These are phyloP conservation scores for Camelus dromedarius DNA, from an alignment of 2,113 vertebrate genomes.

Conservation along the genomic window DNA sequence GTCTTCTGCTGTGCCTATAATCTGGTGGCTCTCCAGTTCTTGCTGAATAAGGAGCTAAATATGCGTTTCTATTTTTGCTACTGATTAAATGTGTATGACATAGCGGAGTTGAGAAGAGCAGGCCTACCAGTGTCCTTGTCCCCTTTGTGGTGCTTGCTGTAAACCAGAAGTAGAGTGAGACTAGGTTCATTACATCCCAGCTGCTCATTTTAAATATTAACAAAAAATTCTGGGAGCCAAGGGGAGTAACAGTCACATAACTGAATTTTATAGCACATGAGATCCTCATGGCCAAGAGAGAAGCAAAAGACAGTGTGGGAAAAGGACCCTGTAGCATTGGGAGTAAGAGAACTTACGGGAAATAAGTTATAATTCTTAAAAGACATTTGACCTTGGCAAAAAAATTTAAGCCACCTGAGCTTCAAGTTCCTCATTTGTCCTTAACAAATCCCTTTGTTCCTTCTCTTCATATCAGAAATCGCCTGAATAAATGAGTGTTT, in stretches of 20 bases:
- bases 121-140: background rate
- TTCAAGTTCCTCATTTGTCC: background rate
- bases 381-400: background rate
- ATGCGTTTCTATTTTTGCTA: constrained; percentile 75
- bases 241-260: background rate
- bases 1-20: constrained; percentile 50
- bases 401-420: background rate
- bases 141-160: background rate
- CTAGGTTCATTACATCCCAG: background rate
- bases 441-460: background rate
- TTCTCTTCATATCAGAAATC: background rate
- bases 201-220: constrained; percentile 25
- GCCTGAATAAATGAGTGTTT: background rate
- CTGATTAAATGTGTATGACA: constrained; percentile 70
- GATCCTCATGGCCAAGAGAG: background rate
- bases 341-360: background rate
- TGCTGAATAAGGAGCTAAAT: constrained; percentile 76
- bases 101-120: constrained; percentile 27
- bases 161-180: background rate
- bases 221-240: background rate
- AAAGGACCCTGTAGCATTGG: background rate
- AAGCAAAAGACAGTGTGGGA: background rate
- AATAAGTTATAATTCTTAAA: background rate
- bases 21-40: constrained; percentile 69
- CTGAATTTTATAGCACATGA: background rate